Percentiles rank a stretch among this genome's conserved stretches.
Conservation (phyloP, 2,888 invertebrate species). For the Teinopalpus imperialis region DNA sequence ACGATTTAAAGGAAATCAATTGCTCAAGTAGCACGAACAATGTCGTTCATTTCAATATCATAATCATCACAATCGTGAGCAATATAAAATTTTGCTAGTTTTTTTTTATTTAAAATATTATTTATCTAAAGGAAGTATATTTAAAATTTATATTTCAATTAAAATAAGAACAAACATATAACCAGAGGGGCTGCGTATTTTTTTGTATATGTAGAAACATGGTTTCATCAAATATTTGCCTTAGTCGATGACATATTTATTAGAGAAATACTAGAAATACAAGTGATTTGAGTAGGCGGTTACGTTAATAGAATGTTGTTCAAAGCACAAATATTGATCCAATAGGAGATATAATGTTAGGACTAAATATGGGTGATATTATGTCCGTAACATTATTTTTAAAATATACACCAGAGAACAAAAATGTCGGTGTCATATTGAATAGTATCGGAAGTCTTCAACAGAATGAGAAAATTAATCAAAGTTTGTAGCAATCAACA, state of each 20-base stretch:
- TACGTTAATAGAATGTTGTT: slow-evolving; percentile 14
- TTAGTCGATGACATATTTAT: slow-evolving; percentile 16
- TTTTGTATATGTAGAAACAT: slow-evolving; percentile 1
- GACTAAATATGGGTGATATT: slow-evolving; percentile 10
- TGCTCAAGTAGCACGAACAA: slow-evolving; percentile 22
- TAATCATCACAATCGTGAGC: slow-evolving; percentile 12
- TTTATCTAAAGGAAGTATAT: too few species aligned
- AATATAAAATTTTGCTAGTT: slow-evolving; percentile 19
- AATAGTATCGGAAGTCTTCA: neutral
- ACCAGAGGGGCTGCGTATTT: neutral
- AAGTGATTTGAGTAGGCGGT: slow-evolving; percentile 3
- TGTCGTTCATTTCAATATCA: neutral
- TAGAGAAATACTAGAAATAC: slow-evolving; percentile 7
- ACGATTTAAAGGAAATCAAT: slow-evolving; percentile 3
- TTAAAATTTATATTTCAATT: too few species aligned
- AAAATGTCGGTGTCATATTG: neutral
- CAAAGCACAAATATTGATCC: slow-evolving; percentile 19
- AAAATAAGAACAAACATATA: neutral
- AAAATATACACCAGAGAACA: neutral
- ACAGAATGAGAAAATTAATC: neutral
- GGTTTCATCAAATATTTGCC: slow-evolving; percentile 10
- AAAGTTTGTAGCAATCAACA: slow-evolving; percentile 57
- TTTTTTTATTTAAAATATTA: slow-evolving; percentile 6
- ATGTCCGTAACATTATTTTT: slow-evolving; percentile 11
- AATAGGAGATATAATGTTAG: slow-evolving; percentile 6